Percentiles rank a stretch among this genome's conserved stretches.
Evolutionary conservation across 2,113 vertebrate species (phyloP).

Genomic region (Astur gentilis): DNA sequence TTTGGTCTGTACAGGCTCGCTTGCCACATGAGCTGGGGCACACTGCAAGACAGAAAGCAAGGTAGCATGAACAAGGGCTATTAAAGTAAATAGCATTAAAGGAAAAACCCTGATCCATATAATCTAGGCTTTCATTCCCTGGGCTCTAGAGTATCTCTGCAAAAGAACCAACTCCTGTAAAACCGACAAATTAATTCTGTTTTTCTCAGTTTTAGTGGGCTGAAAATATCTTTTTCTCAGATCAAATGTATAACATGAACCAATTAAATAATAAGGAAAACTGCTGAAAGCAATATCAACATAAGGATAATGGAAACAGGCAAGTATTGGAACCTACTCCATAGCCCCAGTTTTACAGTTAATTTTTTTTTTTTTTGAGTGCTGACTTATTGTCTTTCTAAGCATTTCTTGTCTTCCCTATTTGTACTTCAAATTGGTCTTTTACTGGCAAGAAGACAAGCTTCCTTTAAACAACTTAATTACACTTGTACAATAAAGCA

Average conservation of each 20-base stretch:
- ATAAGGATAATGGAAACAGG: conserved; percentile 1
- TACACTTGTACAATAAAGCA: conserved; percentile 22
- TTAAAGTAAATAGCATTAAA: fast-evolving
- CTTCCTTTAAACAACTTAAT: conserved; percentile 41
- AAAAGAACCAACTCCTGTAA: background rate
- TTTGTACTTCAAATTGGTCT: conserved; percentile 34
- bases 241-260: background rate
- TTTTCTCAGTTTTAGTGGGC: background rate
- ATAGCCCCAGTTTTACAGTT: background rate
- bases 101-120: background rate
- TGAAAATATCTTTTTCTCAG: background rate
- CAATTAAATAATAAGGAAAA: conserved; percentile 14
- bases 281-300: background rate
- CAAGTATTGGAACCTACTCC: background rate
- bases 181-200: background rate
- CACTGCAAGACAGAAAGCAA: conserved; percentile 73
- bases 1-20: conserved; percentile 82
- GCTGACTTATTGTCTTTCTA: conserved; percentile 4
- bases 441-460: conserved; percentile 12
- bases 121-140: fast-evolving
- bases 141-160: background rate
- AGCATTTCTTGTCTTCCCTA: conserved; percentile 16
- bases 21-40: conserved; percentile 87
- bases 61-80: background rate
- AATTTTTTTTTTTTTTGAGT: background rate